These are phyloP conservation scores for Tuberolachnus salignus DNA, from an alignment of 2,888 invertebrate genomes.

Conservation along the genomic window DNA sequence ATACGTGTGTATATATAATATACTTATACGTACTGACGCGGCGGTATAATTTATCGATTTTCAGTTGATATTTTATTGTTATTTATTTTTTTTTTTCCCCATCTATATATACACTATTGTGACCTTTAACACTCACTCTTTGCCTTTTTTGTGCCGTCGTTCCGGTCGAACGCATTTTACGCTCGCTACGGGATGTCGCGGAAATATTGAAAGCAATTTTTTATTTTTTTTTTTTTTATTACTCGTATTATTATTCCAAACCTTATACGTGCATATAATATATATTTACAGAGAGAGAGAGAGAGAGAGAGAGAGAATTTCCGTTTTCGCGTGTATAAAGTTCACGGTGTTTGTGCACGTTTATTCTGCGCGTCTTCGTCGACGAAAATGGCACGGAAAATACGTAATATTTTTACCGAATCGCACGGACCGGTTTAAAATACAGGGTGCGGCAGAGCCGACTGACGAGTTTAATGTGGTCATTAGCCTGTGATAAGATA, in stretches of 20 bases:
- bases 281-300: neutral
- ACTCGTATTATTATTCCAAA: neutral
- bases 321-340: conserved; percentile 17
- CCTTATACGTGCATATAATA: no score
- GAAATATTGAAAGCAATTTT: conserved; percentile 36
- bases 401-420: no score
- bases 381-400: no score
- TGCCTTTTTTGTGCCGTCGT: neutral
- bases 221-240: no score
- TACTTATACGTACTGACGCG: neutral
- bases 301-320: neutral
- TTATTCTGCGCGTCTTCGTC: neutral
- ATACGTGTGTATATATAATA: neutral
- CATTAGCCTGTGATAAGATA: no score
- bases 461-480: no score
- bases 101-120: neutral
- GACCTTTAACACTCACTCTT: conserved; percentile 28
- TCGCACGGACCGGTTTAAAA: no score
- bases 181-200: neutral
- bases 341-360: conserved; percentile 38
- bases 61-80: conserved; percentile 33
- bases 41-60: conserved; percentile 42
- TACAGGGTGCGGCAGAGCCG: no score
- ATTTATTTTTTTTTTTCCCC: neutral
- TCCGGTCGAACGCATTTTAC: conserved; percentile 24